These are phyloP conservation scores for Sebastes hubbsi DNA, from an alignment of 2,797 vertebrate species.

Conservation along the genomic window DNA sequence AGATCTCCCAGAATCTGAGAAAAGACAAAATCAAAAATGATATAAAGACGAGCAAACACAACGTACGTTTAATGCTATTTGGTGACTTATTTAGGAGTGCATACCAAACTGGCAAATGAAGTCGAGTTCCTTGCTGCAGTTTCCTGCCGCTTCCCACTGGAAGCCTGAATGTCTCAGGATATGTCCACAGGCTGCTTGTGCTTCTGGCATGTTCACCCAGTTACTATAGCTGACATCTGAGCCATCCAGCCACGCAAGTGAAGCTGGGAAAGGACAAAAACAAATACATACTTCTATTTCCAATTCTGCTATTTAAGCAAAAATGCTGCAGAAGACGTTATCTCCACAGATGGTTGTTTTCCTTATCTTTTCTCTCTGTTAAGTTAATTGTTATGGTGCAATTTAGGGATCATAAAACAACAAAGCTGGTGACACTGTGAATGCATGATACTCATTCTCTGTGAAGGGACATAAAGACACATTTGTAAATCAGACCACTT, in stretches of 20 bases:
- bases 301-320: not conserved
- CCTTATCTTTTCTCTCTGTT: not conserved
- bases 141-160: constrained; percentile 85
- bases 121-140: constrained; percentile 87
- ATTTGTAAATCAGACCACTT: constrained; percentile 56
- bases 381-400: not conserved
- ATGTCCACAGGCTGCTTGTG: constrained; percentile 80
- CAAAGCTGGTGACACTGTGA: constrained; percentile 24
- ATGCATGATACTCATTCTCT: constrained; percentile 26
- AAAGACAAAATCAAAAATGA: not conserved
- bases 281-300: not conserved
- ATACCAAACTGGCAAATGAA: constrained; percentile 94
- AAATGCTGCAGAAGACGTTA: not conserved
- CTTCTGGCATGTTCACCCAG: constrained; percentile 78
- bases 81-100: not conserved
- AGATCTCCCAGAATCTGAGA: constrained; percentile 83
- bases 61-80: not conserved
- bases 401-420: constrained; percentile 37
- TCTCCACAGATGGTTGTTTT: not conserved
- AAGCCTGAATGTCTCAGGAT: constrained; percentile 84
- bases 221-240: constrained; percentile 89
- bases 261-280: constrained; percentile 71
- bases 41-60: not conserved
- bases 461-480: constrained; percentile 43
- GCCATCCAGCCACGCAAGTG: constrained; percentile 89